These are phyloP conservation scores for Paralichthys olivaceus DNA, from an alignment of 2,113 vertebrate genomes.

Conservation along the genomic window DNA sequence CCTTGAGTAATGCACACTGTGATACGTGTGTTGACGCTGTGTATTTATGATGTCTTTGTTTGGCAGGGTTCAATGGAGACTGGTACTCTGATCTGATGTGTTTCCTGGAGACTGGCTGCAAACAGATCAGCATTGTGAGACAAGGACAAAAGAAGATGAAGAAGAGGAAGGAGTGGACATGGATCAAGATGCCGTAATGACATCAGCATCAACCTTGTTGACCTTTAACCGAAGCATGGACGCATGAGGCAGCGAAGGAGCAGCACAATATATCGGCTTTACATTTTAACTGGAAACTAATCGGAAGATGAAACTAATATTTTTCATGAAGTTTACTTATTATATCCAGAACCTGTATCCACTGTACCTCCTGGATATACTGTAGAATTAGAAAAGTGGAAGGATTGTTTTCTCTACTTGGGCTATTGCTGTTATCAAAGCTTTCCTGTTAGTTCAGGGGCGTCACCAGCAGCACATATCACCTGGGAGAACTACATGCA, in stretches of 20 bases:
- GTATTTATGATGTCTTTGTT: conserved; percentile 26
- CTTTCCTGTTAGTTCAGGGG: conserved; percentile 4
- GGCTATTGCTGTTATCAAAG: background rate
- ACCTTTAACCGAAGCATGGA: background rate
- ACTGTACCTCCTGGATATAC: background rate
- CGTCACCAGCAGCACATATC: background rate
- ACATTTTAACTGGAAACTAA: too few species aligned
- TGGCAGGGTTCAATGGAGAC: conserved; percentile 41
- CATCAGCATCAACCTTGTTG: background rate
- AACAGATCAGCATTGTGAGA: conserved; percentile 46
- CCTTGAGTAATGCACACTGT: background rate
- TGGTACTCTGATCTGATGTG: conserved; percentile 53
- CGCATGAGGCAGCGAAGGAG: too few species aligned
- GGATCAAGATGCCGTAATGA: background rate
- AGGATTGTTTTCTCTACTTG: too few species aligned
- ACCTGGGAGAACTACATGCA: background rate
- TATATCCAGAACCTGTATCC: background rate
- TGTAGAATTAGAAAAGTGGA: background rate
- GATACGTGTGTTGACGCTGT: background rate
- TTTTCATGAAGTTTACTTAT: too few species aligned
- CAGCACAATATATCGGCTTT: background rate
- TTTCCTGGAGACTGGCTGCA: conserved; percentile 22
- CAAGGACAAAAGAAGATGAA: conserved; percentile 13
- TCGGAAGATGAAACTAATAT: too few species aligned
- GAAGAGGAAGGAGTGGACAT: conserved; percentile 9